phyloP scores from a whole-genome alignment of 2,888 invertebrate genomes.

The Cenopis cana region DNA sequence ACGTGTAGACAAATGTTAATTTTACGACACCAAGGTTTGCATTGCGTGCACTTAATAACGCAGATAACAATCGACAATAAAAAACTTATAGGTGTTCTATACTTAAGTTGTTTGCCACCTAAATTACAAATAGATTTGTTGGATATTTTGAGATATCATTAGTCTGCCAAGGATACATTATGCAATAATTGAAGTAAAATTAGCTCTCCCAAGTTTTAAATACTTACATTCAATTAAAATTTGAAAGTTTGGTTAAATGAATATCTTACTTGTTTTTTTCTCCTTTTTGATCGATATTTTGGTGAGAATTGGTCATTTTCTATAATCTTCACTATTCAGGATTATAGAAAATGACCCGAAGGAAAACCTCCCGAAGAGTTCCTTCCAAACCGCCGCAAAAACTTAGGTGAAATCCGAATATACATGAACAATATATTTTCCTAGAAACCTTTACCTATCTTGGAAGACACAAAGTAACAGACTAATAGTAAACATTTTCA shows the following conservation, averaged over 20 bases:
- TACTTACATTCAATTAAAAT: too few relatives aligned
- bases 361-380: too few relatives aligned
- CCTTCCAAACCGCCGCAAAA: too few relatives aligned
- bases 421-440: not conserved
- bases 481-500: not conserved
- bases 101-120: slow-evolving; percentile 12
- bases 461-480: not conserved
- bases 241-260: too few relatives aligned
- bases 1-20: slow-evolving; percentile 35
- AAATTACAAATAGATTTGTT: slow-evolving; percentile 16
- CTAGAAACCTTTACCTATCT: not conserved
- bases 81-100: slow-evolving; percentile 27
- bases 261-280: too few relatives aligned
- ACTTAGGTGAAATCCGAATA: not conserved
- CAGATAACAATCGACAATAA: slow-evolving; percentile 46
- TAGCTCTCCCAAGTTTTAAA: not conserved
- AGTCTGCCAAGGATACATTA: not conserved
- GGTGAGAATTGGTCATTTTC: too few relatives aligned
- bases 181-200: not conserved
- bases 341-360: too few relatives aligned
- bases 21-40: slow-evolving; percentile 46
- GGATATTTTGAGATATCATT: not conserved
- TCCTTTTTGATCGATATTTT: too few relatives aligned
- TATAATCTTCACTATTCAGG: too few relatives aligned
- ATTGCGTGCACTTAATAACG: slow-evolving; percentile 47